Percentiles rank a stretch among this genome's conserved stretches.
These are phyloP conservation scores for Lampropteryx suffumata DNA, from an alignment of 2,888 invertebrate species.

Conservation along the genomic window DNA sequence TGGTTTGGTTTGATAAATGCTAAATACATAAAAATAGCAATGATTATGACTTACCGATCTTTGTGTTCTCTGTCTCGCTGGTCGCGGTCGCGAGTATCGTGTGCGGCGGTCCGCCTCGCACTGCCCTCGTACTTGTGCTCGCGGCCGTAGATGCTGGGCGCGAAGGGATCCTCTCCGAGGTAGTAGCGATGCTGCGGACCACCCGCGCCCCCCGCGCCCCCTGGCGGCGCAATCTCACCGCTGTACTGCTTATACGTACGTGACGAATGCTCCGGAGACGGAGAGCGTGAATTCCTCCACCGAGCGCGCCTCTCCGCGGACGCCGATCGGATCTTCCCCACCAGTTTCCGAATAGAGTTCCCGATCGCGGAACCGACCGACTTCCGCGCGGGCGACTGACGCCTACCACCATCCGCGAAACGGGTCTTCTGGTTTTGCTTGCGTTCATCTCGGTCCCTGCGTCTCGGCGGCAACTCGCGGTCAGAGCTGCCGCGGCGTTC, in stretches of 20 bases:
- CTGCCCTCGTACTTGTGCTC: slow-evolving; percentile 92
- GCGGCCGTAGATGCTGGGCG: slow-evolving; percentile 91
- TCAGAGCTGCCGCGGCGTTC: slow-evolving; percentile 72
- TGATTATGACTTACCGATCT: slow-evolving; percentile 67
- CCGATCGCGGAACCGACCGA: slow-evolving; percentile 86
- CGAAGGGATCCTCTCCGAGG: slow-evolving; percentile 93
- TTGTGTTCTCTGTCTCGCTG: slow-evolving; percentile 60
- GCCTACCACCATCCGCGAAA: slow-evolving; percentile 80
- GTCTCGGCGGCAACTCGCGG: slow-evolving; percentile 69
- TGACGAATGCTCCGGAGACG: slow-evolving; percentile 83
- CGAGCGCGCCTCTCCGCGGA: slow-evolving; percentile 85
- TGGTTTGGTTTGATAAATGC: too few species aligned
- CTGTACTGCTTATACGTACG: slow-evolving; percentile 79
- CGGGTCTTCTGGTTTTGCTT: slow-evolving; percentile 88
- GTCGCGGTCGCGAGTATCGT: slow-evolving; percentile 70
- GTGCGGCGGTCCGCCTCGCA: slow-evolving; percentile 73
- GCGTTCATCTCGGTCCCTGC: slow-evolving; percentile 77
- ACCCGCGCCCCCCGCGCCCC: slow-evolving; percentile 32
- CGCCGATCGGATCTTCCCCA: slow-evolving; percentile 91
- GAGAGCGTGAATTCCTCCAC: slow-evolving; percentile 83
- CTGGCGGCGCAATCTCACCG: slow-evolving; percentile 75
- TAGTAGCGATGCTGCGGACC: slow-evolving; percentile 90
- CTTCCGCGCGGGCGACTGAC: slow-evolving; percentile 70
- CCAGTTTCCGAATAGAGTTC: slow-evolving; percentile 91
- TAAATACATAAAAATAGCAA: too few species aligned